phyloP scores from a whole-genome alignment of 2,113 vertebrate genomes.

The Tetrao urogallus region DNA sequence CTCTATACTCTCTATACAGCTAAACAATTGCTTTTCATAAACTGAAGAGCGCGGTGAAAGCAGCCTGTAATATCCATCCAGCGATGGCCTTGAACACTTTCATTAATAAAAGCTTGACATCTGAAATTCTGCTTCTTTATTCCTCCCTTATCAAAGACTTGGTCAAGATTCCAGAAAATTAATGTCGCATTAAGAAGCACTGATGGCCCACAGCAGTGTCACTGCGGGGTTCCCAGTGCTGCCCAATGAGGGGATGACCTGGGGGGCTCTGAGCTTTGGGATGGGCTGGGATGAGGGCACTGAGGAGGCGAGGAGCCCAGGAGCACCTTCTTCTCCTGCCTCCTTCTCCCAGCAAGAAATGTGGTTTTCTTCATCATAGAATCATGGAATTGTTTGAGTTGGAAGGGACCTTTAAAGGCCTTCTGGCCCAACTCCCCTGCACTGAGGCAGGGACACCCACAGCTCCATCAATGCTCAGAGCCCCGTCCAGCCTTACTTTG shows the following conservation, averaged over 20 bases:
- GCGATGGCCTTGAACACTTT: conserved; percentile 75
- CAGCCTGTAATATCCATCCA: conserved; percentile 71
- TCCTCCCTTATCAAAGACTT: conserved; percentile 67
- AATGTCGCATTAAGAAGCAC: conserved; percentile 72
- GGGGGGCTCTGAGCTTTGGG: neutral
- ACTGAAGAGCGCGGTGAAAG: conserved; percentile 69
- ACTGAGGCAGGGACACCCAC: no score
- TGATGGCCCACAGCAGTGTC: conserved; percentile 40
- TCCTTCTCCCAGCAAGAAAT: neutral
- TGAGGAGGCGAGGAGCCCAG: neutral
- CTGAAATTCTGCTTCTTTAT: conserved; percentile 75
- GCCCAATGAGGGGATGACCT: neutral
- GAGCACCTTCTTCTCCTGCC: neutral
- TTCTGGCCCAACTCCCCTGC: no score
- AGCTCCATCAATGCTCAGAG: no score
- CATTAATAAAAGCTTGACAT: conserved; percentile 76
- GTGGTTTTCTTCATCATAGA: neutral
- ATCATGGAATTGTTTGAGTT: no score
- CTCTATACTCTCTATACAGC: conserved; percentile 72
- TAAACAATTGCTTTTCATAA: conserved; percentile 79
- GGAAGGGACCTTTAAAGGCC: no score
- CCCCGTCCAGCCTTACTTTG: no score
- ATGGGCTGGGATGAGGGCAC: neutral
- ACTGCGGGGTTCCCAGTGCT: neutral
- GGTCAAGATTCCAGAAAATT: conserved; percentile 70